phyloP scores from a whole-genome alignment of 2,888 invertebrate species.

The Hydrotaea diabolus region DNA sequence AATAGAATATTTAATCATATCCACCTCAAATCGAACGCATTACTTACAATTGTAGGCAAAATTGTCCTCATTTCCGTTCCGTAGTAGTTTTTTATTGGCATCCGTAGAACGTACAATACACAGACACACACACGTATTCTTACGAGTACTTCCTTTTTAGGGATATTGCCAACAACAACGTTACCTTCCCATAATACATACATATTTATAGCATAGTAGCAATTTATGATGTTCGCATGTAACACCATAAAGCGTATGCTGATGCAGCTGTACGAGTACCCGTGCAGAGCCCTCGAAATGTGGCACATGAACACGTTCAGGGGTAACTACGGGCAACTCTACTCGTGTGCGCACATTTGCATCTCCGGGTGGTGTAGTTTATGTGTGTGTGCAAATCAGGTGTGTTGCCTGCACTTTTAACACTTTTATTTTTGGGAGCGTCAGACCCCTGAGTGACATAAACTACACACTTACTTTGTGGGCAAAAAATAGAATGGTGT shows the following conservation, averaged over 20 bases:
- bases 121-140: no score
- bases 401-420: slow-evolving; percentile 2
- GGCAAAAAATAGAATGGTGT: neutral
- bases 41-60: neutral
- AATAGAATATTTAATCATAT: slow-evolving; percentile 5
- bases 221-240: slow-evolving; percentile 32
- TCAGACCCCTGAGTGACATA: slow-evolving; percentile 1
- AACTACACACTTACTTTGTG: neutral
- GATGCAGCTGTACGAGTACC: neutral
- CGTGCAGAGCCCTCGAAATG: neutral
- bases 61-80: neutral
- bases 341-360: slow-evolving; percentile 23
- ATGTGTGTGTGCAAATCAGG: slow-evolving; percentile 1
- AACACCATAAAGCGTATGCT: neutral
- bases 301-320: neutral
- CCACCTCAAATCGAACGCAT: neutral
- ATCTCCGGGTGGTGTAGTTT: neutral
- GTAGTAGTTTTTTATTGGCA: neutral
- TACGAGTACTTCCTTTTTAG: neutral
- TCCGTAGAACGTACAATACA: neutral
- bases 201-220: slow-evolving; percentile 1
- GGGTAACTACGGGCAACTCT: slow-evolving; percentile 17
- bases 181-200: slow-evolving; percentile 3
- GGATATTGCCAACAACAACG: slow-evolving; percentile 5
- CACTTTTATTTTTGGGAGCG: neutral